These are phyloP conservation scores for Staurois parvus DNA, from an alignment of 2,797 vertebrate genomes.

Conservation along the genomic window DNA sequence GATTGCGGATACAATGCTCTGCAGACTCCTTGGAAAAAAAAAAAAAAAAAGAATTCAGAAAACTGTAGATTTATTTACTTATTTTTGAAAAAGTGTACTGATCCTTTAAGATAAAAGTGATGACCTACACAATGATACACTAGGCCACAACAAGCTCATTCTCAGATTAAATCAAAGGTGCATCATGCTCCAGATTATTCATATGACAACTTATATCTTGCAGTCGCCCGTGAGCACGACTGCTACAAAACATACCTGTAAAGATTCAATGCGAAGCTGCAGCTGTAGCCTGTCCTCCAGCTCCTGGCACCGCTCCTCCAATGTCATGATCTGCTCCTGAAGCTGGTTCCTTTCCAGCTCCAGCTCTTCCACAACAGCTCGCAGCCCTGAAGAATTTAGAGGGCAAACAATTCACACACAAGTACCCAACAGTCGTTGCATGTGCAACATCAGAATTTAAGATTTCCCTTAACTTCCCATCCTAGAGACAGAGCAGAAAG, in stretches of 20 bases:
- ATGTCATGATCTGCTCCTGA: slow-evolving; percentile 89
- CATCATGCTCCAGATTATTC: slow-evolving; percentile 1
- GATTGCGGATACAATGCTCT: too few relatives aligned
- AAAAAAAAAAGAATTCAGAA: too few relatives aligned
- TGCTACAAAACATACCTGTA: slow-evolving; percentile 80
- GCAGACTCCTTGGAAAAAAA: too few relatives aligned
- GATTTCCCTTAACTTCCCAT: too few relatives aligned
- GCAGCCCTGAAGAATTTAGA: slow-evolving; percentile 74
- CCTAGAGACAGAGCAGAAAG: too few relatives aligned
- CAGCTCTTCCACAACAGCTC: slow-evolving; percentile 88
- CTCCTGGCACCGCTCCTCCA: slow-evolving; percentile 88
- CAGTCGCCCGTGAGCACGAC: not conserved
- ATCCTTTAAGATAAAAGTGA: not conserved
- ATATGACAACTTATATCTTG: not conserved
- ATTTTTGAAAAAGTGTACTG: too few relatives aligned
- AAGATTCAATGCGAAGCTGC: slow-evolving; percentile 84
- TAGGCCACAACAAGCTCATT: not conserved
- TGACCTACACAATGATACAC: not conserved
- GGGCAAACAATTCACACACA: not conserved
- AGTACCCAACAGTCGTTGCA: too few relatives aligned
- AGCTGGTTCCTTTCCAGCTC: slow-evolving; percentile 92
- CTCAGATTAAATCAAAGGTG: not conserved
- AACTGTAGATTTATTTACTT: too few relatives aligned
- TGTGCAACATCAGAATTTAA: too few relatives aligned
- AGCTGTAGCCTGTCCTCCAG: slow-evolving; percentile 89